Evolutionary conservation across 2,113 vertebrate species (phyloP), one percentile per base, ranked within the genome.

Genomic region (Romanogobio albipinnatus): DNA sequence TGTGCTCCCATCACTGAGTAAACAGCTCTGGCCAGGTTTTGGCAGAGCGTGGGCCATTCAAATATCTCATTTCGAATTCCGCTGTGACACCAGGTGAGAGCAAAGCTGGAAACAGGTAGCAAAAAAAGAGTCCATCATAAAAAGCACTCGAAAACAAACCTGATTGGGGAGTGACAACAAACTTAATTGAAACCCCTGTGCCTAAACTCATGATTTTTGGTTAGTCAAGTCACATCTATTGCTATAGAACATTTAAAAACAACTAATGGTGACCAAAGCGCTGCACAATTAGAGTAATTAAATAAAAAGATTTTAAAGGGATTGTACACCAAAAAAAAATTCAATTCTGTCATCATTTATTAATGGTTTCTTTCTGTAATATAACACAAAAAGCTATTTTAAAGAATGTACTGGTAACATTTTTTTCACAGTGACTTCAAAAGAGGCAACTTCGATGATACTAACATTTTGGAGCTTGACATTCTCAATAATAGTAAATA

Each of bases 1-100:
- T 92, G 94, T 92, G 93, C 92, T 91, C 91, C 91, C 91, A 88
- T 93, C 90, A 91, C 91, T 90, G 90, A 91, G 92, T 94, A 93
- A 94, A 94, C 93, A 94, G 91, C 87, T 90, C 89, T 74, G 89
- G 93, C 93, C 91, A 91, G 91, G 89, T 92, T 91, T 87, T 49
- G 82, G 89, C 87, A 89, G 91, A 91, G 92, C 84, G 45, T 86
- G 87, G 86, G 89, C 88, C 92, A 92, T 91, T 91, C 92, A 92
- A 92, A 93, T 92, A 92, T 92, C 92, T 90, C 89, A 88, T 76
- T 86, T 76, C 36, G 76, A 66, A 81, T 70, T 88, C 77, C 15
- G 7, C 59, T 51, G 4, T 26, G 36, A 49, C 71, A 51, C 29
- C 49, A 77, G n/a, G 61, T 76, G 82, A 84, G 85, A 84, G 68